Evolutionary conservation across 2,113 vertebrate genomes (phyloP).

Genomic region (Apteryx owenii): DNA sequence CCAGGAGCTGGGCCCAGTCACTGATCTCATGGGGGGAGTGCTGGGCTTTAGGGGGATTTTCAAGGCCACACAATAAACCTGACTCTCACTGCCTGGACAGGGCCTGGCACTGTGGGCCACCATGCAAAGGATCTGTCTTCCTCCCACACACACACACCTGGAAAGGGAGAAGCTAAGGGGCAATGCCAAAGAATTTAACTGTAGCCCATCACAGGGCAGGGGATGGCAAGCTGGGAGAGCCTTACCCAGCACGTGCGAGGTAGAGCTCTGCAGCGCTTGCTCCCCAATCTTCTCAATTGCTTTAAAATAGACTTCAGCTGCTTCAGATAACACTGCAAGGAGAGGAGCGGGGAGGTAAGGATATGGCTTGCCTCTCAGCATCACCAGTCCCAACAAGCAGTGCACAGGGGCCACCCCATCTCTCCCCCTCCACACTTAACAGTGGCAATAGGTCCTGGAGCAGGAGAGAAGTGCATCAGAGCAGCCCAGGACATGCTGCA

Average conservation of each 20-base stretch:
- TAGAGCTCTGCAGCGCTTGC: conserved; percentile 84
- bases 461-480: background rate
- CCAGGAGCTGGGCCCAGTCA: background rate
- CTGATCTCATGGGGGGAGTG: background rate
- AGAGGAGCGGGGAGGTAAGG: background rate
- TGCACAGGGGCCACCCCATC: background rate
- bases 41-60: background rate
- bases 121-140: background rate
- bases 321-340: conserved; percentile 82
- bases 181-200: background rate
- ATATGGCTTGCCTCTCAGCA: background rate
- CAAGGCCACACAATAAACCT: background rate
- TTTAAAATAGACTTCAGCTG: conserved; percentile 90
- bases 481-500: background rate
- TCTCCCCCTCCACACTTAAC: background rate
- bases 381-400: background rate
- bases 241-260: conserved; percentile 89
- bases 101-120: background rate
- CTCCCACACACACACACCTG: background rate
- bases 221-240: background rate
- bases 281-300: conserved; percentile 91
- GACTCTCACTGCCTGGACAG: background rate
- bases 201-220: background rate
- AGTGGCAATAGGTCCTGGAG: background rate
- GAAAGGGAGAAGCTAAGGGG: background rate